phyloP scores from a whole-genome alignment of 2,113 vertebrate genomes.

The Echinops telfairi region DNA sequence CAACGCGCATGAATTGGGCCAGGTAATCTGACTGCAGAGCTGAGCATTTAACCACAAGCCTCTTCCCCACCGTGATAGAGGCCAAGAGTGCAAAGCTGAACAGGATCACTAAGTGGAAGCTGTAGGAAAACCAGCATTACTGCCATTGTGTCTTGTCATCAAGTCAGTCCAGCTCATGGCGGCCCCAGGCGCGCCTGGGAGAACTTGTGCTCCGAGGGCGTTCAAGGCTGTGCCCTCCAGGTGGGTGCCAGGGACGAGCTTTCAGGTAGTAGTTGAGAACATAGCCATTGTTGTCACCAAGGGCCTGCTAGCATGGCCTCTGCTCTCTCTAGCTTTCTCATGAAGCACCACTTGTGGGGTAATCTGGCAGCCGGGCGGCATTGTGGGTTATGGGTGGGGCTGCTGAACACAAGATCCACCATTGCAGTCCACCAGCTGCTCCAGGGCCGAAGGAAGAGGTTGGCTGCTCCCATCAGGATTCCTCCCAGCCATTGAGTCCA shows the following conservation, averaged over 20 bases:
- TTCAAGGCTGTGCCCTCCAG: background rate
- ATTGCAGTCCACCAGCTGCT: too few relatives aligned
- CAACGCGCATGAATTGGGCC: fast-evolving
- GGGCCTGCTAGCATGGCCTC: background rate
- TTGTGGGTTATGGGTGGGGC: too few relatives aligned
- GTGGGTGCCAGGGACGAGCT: background rate
- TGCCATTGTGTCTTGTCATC: background rate
- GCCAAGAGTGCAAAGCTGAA: background rate
- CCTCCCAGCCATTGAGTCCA: too few relatives aligned
- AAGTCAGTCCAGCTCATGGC: background rate
- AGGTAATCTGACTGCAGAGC: background rate
- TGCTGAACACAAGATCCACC: too few relatives aligned
- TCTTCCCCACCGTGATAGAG: background rate
- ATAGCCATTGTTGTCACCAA: background rate
- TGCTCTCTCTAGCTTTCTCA: background rate
- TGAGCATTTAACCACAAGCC: background rate
- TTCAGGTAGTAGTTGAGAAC: background rate
- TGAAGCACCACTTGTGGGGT: too few relatives aligned
- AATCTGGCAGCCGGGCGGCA: too few relatives aligned
- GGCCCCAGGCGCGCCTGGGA: background rate
- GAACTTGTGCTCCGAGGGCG: background rate
- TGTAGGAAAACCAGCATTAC: background rate
- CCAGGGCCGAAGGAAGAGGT: too few relatives aligned
- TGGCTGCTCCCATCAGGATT: too few relatives aligned
- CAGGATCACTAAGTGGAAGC: background rate